These are phyloP conservation scores for Lanius ludovicianus DNA, from an alignment of 2,113 vertebrate genomes.

Conservation along the genomic window DNA sequence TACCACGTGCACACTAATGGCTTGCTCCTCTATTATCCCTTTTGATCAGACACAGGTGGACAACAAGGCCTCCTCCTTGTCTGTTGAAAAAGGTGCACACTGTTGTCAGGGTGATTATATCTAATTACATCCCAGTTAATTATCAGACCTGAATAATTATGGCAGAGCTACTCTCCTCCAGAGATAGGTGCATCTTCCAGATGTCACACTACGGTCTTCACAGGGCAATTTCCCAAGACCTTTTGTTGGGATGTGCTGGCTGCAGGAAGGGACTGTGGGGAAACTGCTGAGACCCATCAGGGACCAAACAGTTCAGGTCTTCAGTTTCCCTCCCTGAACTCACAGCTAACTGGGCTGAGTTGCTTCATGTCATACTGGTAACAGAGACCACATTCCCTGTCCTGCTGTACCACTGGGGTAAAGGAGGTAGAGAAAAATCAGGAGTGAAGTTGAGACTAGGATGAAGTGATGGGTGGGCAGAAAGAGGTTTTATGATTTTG, in stretches of 20 bases:
- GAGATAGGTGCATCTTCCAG: conserved; percentile 66
- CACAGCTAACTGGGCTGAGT: background rate
- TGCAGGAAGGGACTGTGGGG: background rate
- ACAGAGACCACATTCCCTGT: background rate
- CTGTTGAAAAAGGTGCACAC: conserved; percentile 68
- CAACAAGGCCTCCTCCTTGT: conserved; percentile 66
- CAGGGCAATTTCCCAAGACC: conserved; percentile 13
- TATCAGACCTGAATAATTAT: conserved; percentile 75
- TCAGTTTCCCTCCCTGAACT: background rate
- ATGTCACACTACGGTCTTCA: conserved; percentile 23
- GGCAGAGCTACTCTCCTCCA: conserved; percentile 38
- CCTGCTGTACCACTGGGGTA: background rate
- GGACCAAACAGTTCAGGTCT: background rate
- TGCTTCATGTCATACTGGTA: background rate
- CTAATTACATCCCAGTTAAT: conserved; percentile 79
- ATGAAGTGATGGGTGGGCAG: background rate
- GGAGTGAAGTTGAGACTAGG: background rate
- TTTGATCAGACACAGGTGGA: conserved; percentile 74
- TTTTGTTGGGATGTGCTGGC: background rate
- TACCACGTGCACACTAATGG: conserved; percentile 57
- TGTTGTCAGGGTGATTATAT: conserved; percentile 76
- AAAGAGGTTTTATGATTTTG: background rate
- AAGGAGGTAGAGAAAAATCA: background rate
- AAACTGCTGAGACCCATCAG: background rate
- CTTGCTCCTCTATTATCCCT: conserved; percentile 59